phyloP scores from a whole-genome alignment of 2,888 invertebrate species.

The Acheta domesticus region DNA sequence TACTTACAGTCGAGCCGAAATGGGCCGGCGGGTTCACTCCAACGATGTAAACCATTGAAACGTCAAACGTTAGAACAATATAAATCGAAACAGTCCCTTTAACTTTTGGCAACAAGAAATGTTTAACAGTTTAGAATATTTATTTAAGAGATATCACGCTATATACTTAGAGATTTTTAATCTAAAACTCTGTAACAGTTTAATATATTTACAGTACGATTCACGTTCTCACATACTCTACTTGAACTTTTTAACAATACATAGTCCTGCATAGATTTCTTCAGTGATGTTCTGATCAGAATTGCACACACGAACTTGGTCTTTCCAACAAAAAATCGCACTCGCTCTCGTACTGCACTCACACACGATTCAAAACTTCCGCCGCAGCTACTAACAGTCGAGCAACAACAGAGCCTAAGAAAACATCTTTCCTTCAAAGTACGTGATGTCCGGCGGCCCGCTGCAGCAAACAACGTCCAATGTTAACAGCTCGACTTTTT shows the following conservation, averaged over 20 bases:
- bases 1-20: slow-evolving; percentile 37
- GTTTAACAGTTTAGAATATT: slow-evolving; percentile 3
- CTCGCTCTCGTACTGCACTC: too few species aligned
- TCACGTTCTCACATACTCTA: background rate
- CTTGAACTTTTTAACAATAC: background rate
- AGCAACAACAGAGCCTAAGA: too few species aligned
- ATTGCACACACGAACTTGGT: too few species aligned
- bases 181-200: background rate
- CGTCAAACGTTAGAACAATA: slow-evolving; percentile 11
- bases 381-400: too few species aligned
- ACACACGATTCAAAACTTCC: too few species aligned
- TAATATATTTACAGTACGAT: background rate
- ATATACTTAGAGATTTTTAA: background rate
- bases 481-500: too few species aligned
- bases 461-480: too few species aligned
- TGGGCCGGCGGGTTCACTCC: slow-evolving; percentile 33
- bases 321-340: too few species aligned
- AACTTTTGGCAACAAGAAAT: slow-evolving; percentile 10
- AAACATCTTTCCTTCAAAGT: too few species aligned
- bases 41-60: slow-evolving; percentile 34
- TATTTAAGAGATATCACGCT: background rate
- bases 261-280: background rate
- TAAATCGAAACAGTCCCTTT: slow-evolving; percentile 10
- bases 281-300: too few species aligned
- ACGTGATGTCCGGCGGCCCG: too few species aligned